Percentiles rank a stretch among this genome's conserved stretches.
phyloP scores from a whole-genome alignment of 2,797 vertebrate species.

The Darevskia nairensis region DNA sequence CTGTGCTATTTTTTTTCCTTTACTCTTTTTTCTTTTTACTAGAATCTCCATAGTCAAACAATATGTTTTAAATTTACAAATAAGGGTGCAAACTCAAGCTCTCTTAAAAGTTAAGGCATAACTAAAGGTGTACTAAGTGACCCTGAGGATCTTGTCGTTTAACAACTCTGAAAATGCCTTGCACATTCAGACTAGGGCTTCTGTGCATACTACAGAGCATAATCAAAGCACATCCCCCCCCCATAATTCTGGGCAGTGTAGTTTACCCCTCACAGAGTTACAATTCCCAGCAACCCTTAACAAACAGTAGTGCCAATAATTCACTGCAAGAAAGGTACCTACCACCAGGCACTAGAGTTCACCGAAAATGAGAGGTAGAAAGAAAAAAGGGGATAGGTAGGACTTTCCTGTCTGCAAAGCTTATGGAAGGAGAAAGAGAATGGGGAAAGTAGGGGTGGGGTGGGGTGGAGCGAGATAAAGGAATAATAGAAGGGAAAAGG shows the following conservation, averaged over 20 bases:
- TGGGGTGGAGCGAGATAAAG: no score
- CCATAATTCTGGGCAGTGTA: no score
- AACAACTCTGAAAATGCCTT: neutral
- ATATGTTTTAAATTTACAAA: neutral
- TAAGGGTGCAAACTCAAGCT: neutral
- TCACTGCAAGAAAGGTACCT: neutral
- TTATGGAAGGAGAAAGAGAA: neutral
- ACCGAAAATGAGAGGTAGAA: neutral
- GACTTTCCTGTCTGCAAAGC: neutral
- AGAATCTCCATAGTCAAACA: neutral
- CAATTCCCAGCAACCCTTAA: no score
- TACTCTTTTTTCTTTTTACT: neutral
- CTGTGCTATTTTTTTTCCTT: neutral
- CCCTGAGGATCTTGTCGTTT: neutral
- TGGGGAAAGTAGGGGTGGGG: no score
- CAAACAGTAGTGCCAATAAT: no score
- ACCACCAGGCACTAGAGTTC: neutral
- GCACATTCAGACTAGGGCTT: neutral
- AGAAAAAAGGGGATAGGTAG: neutral
- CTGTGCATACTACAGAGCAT: no score
- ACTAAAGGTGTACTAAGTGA: neutral
- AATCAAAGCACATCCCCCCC: no score
- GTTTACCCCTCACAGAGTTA: no score
- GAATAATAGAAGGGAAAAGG: no score
- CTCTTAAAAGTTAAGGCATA: neutral